Base-by-base conservation (phyloP, 2,888 invertebrate genomes). In the Agriotes lineatus region DNA sequence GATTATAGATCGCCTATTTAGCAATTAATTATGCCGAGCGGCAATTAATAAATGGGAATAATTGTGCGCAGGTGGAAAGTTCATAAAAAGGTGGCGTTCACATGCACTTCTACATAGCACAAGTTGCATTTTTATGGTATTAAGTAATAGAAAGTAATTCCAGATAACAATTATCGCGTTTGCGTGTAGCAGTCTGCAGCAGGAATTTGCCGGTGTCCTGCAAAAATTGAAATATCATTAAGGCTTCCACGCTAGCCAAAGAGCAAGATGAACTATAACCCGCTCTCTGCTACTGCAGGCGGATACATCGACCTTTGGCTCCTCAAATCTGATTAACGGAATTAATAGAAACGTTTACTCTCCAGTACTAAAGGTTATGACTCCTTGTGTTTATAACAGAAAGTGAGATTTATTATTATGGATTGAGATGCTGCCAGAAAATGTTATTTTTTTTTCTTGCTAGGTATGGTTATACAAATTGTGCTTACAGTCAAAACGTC, bases 131-230 rank as follows among this genome's bases (percentile, higher is more conserved):
- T 52, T 52, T 52, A 33, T 18, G 52, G 52, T 33, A 52, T 52
- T 52, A 52, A 52, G 18, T 52, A 52, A 33, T 52, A 52, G 52
- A 52, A 52, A 52, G 52, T 52, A 52, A 33, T 52, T 52, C 52
- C 33, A 19, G 12, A 52, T 30, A 52, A 30, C 7, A 52, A 52
- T 52, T 33, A 52, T 52, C 16, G 9, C 33, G 52, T 19, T 52
- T 52, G 33, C 52, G 52, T 50, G 52, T 33, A 33, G 16, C 18
- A 52, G 18, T 18, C 52, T 2, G 18, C 16, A 19, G 33, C 33
- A 52, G 33, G 52, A 52, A 52, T 52, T 30, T 33, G 33, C 30
- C 30, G 52, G 18, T 10, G 52, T 22, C 33, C 52, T 22, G 16
- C 18, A 52, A 52, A 33, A 52, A 52, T 52, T 52, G 30, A 52